Conservation (phyloP, 2,888 invertebrate genomes). For the Hesperia comma region DNA sequence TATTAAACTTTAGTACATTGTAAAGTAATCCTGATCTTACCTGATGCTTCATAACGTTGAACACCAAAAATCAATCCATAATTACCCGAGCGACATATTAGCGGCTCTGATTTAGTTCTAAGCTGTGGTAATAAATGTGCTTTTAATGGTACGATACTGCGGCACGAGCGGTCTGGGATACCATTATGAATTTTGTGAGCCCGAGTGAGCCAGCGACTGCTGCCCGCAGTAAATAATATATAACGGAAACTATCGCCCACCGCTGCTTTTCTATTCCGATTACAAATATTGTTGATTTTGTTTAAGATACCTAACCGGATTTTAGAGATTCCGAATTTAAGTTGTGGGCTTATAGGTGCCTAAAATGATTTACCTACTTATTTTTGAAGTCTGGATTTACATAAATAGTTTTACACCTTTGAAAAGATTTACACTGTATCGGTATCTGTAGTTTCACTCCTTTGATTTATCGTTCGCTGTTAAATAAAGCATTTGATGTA, state of each 20-base stretch:
- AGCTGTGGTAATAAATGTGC: constrained; percentile 78
- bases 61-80: constrained; percentile 26
- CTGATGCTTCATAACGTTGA: no score
- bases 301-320: constrained; percentile 6
- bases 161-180: constrained; percentile 69
- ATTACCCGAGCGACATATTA: constrained; percentile 63
- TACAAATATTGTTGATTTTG: constrained; percentile 32
- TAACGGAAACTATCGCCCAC: constrained; percentile 38
- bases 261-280: constrained; percentile 51
- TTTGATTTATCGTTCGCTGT: no score
- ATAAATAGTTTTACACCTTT: no score
- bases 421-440: no score
- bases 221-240: constrained; percentile 31
- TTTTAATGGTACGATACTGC: constrained; percentile 75
- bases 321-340: neutral
- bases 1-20: no score
- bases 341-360: neutral
- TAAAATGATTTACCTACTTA: neutral
- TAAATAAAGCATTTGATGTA: no score
- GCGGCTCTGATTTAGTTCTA: constrained; percentile 65
- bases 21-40: no score
- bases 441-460: no score
- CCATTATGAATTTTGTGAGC: constrained; percentile 72
- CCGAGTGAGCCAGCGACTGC: constrained; percentile 43
- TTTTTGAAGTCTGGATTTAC: no score